Evolutionary conservation across 2,888 invertebrate genomes (phyloP), one percentile per base, ranked within the genome.

Genomic region (Platycheirus rosarum): DNA sequence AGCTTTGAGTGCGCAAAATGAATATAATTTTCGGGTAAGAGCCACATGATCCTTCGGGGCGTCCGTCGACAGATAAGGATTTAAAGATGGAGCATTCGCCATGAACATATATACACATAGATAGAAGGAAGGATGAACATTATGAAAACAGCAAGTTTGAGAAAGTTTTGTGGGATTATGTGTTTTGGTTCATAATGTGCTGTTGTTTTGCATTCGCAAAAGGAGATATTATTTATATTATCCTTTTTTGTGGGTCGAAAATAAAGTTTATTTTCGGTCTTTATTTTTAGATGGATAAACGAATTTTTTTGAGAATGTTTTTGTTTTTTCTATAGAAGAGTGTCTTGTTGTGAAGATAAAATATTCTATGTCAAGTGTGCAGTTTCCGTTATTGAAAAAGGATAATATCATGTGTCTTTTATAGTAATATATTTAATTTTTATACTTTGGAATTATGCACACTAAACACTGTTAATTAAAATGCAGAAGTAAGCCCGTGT

Each of bases 1-100:
- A 82, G 82, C 82, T 82, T 63, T 82, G 82, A 82, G 82, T 82
- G 82, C 82, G 71, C 82, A 82, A 82, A 82, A 82, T 82, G 77
- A 82, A 82, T 82, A 82, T 82, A 82, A 82, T 82, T 82, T 77
- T 82, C 77, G 77, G 77, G 77, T 77, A 77, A 82, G 82, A 82
- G 71, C 82, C 82, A 82, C 82, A 82, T 82, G 82, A 82, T 82
- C 77, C 82, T 77, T 82, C 68, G 37, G 71, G 71, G 55, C 63
- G 60, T 60, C 44, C 60, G 26, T 44, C 60, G 48, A 63, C 46
- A 77, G 82, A 77, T 82, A 77, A 77, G 82, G 42, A 49, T 55
- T 62, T 16, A 18, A 29, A 48, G 37, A 29, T n/a, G 35, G 6
- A 26, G 62, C n/a, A 26, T 40, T 26, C 7, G 51, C 2, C 0